Evolutionary conservation across 2,888 invertebrate species (phyloP).

Genomic region (Halocaridina rubra): DNA sequence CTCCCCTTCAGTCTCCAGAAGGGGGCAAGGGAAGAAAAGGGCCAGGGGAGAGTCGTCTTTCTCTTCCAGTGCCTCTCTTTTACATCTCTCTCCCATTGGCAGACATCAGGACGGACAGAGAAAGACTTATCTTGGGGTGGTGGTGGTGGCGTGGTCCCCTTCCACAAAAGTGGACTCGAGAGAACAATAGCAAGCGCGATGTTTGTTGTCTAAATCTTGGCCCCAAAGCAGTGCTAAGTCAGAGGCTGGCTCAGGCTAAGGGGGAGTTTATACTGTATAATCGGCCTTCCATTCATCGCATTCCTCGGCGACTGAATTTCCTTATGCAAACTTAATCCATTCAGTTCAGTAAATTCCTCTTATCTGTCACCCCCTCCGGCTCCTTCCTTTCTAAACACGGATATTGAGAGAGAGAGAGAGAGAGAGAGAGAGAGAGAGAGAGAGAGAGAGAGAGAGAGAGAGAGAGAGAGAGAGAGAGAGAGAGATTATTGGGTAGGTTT

Average conservation of each 20-base stretch:
- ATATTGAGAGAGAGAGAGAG: conserved; percentile 42
- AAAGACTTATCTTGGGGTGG: no score
- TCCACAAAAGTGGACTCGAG: background rate
- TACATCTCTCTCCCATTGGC: background rate
- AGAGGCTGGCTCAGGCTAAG: conserved; percentile 3
- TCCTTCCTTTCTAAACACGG: conserved; percentile 49
- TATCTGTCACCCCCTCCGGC: conserved; percentile 45
- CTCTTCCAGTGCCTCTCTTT: background rate
- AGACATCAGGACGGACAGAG: no score
- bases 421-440: conserved; percentile 12
- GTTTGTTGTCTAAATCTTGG: conserved; percentile 54
- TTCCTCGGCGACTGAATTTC: conserved; percentile 39
- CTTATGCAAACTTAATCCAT: conserved; percentile 57
- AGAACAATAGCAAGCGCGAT: background rate
- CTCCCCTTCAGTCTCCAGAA: no score
- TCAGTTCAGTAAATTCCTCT: conserved; percentile 53
- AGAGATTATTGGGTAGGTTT: background rate
- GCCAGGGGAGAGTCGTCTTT: no score
- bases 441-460: conserved; percentile 2
- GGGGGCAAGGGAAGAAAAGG: no score
- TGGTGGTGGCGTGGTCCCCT: no score
- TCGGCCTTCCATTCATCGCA: conserved; percentile 44
- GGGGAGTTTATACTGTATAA: conserved; percentile 49
- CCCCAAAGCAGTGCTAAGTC: conserved; percentile 45
- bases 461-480: background rate